Evolutionary conservation across 1,140 invertebrate species (phyloP), one percentile per base, ranked within the genome.

Genomic region (Pachyrhynchus sulphureomaculatus): DNA sequence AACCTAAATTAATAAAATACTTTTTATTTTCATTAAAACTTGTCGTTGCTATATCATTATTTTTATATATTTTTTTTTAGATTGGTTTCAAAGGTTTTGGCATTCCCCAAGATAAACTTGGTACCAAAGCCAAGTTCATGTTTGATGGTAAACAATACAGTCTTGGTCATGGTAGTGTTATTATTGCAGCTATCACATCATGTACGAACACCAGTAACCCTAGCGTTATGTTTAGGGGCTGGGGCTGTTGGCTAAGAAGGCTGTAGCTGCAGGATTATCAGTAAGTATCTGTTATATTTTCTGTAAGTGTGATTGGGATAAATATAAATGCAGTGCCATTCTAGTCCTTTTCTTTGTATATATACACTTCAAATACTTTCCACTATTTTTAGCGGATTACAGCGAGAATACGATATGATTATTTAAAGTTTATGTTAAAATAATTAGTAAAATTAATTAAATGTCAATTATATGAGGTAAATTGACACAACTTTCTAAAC

Each of bases 191-290:
- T 20, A 98, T 99, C 64, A 99, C 96, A 0, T 94, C 91, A 37
- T 99, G 96, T 79, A 99, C 96, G 12, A 99, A 99, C 76, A 99
- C 96, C 1, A 94, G 91, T 61, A 99, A 99, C 77, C 96, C 97
- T 0, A 95, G 92, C 65, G 95, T 98, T 4, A 98, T 98, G 95
- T 81, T 98, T 15, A 95, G 93, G 29, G 94, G 24, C 8, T 92
- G 5, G 96, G 96, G 73, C 73, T 99, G 0, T 75, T 98, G 44
- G 95, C 95, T 0, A 95, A 93, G 78, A 99, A 97, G 57, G 97
- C 97, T 0, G 91, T 98, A 0, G 90, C 93, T 67, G 87, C 88
- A 32, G 96, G 96, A 4, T 80, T 99, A 0, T 84, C 73, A 0
- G 51, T 55, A 41, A 55, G 23, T 4, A 26, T 26, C 8, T 4